These are phyloP conservation scores for Drosophila truncata DNA, from an alignment of 1,140 invertebrate species.

Conservation along the genomic window DNA sequence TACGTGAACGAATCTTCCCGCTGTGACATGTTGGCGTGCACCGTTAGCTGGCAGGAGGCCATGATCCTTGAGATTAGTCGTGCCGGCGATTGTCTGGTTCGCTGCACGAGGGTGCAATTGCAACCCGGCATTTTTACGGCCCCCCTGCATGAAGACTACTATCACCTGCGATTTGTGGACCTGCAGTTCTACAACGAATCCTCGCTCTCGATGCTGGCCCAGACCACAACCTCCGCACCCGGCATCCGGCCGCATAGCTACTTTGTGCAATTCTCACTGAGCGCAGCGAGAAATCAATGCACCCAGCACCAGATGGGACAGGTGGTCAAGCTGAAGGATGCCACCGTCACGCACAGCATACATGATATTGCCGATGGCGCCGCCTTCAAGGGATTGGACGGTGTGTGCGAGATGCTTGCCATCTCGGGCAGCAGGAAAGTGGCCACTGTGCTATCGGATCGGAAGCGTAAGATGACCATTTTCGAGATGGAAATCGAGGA, in stretches of 20 bases:
- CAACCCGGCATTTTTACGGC: slow-evolving; percentile 80
- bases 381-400: slow-evolving; percentile 89
- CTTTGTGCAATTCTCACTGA: slow-evolving; percentile 89
- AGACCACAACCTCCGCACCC: slow-evolving; percentile 85
- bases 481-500: slow-evolving; percentile 98
- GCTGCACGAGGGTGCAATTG: slow-evolving; percentile 66
- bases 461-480: slow-evolving; percentile 91
- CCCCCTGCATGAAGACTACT: slow-evolving; percentile 57
- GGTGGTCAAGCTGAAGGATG: slow-evolving; percentile 86
- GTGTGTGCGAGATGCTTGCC: slow-evolving; percentile 90
- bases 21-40: slow-evolving; percentile 69
- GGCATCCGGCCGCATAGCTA: slow-evolving; percentile 86
- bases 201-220: slow-evolving; percentile 91
- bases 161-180: slow-evolving; percentile 79
- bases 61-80: slow-evolving; percentile 73
- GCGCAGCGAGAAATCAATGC: slow-evolving; percentile 84
- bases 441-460: slow-evolving; percentile 93
- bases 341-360: slow-evolving; percentile 86
- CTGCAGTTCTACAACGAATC: slow-evolving; percentile 93
- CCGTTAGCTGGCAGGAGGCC: slow-evolving; percentile 64
- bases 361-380: slow-evolving; percentile 86
- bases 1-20: slow-evolving; percentile 57
- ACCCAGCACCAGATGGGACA: slow-evolving; percentile 79
- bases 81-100: slow-evolving; percentile 46
- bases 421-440: slow-evolving; percentile 96